These are phyloP conservation scores for Parauchenoglanis ngamensis DNA, from an alignment of 2,797 vertebrate species.

Conservation along the genomic window DNA sequence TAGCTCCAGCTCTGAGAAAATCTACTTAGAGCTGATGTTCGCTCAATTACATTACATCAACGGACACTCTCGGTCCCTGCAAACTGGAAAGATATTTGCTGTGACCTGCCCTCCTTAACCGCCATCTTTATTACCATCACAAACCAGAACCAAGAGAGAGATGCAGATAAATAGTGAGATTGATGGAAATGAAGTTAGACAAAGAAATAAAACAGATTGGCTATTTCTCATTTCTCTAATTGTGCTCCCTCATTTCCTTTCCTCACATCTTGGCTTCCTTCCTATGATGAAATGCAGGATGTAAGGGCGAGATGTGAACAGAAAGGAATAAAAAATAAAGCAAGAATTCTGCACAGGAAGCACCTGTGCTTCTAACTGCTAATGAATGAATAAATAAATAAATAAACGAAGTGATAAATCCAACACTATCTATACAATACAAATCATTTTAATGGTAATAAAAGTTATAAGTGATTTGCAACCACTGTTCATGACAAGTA, in stretches of 20 bases:
- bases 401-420: background rate
- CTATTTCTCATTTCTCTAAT: background rate
- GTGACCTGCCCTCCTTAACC: background rate
- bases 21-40: background rate
- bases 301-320: background rate
- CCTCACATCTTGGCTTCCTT: background rate
- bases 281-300: background rate
- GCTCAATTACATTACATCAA: background rate
- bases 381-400: background rate
- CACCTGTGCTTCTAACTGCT: background rate
- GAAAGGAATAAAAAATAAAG: background rate
- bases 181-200: background rate
- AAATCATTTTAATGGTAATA: background rate
- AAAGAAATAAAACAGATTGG: background rate
- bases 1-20: background rate
- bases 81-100: background rate
- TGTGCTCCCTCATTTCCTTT: slow-evolving; percentile 2
- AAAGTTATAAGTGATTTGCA: background rate
- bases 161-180: background rate
- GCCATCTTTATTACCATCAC: background rate
- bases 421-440: background rate
- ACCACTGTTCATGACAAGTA: too few relatives aligned
- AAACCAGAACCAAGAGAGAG: background rate
- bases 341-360: background rate
- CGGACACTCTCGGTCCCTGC: background rate